Conservation (phyloP, 2,797 vertebrate species). For the Todus mexicanus region DNA sequence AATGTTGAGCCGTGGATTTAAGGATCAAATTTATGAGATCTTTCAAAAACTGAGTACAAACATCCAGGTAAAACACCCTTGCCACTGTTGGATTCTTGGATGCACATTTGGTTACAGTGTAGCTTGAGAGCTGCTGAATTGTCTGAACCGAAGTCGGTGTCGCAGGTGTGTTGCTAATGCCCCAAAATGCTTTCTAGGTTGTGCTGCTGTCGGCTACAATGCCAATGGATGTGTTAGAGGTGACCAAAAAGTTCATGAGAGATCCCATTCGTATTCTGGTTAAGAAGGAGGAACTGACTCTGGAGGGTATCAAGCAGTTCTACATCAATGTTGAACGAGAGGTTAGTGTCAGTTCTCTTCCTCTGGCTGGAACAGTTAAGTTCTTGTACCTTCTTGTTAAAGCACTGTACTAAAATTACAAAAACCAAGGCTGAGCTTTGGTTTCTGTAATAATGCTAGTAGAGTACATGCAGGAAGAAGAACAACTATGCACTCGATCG, state of each 20-base stretch:
- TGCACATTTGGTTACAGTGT: constrained; percentile 73
- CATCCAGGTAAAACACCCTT: constrained; percentile 85
- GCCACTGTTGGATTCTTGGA: rapidly evolving
- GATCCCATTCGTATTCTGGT: constrained; percentile 97
- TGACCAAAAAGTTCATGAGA: constrained; percentile 99
- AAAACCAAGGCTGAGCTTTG: constrained; percentile 74
- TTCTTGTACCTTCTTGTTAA: constrained; percentile 79
- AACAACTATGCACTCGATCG: constrained; percentile 74
- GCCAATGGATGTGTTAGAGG: constrained; percentile 97
- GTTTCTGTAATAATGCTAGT: constrained; percentile 85
- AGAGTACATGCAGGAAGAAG: constrained; percentile 84
- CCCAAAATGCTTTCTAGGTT: constrained; percentile 71
- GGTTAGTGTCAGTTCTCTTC: constrained; percentile 67
- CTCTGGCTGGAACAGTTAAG: neutral
- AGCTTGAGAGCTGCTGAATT: constrained; percentile 71
- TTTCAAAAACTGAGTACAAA: constrained; percentile 97
- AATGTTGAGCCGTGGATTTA: constrained; percentile 98
- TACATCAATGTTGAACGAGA: constrained; percentile 98
- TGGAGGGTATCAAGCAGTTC: constrained; percentile 99
- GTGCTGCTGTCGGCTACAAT: constrained; percentile 97
- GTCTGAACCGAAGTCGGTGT: constrained; percentile 68
- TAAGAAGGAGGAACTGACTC: constrained; percentile 97
- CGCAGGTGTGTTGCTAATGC: rapidly evolving
- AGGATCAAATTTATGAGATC: constrained; percentile 99
- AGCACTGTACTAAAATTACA: constrained; percentile 91